Evolutionary conservation across 2,797 vertebrate species (phyloP), one percentile per base, ranked within the genome.

Genomic region (Eutrigla gurnardus): DNA sequence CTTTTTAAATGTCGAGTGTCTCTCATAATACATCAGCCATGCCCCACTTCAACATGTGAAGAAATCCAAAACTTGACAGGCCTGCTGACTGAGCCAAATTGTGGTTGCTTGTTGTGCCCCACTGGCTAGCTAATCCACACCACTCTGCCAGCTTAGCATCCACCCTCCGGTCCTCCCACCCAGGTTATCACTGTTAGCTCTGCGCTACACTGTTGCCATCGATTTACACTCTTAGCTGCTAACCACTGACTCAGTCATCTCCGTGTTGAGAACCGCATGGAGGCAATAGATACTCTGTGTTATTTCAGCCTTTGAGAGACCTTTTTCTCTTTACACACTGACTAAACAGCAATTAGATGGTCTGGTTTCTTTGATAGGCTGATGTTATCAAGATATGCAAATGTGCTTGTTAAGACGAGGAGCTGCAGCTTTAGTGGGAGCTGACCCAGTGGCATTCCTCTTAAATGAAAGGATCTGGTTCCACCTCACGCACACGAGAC

Each of bases 401-500:
- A 82, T 82, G 42, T 59, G 46, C 74, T 65, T 37, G 15, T 86
- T 79, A 83, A 72, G 42, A 73, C 65, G 15, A 0, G 35, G 42
- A 74, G 72, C 39, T 10, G 17, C 43, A 25, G 57, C 25, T 36
- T 58, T 14, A 13, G 4, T 13, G 55, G 65, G 3, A 7, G 2
- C 55, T 59, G 52, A 49, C 53, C 53, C 66, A 11, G 11, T 40
- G 43, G 46, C 42, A 65, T 73, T 78, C 13, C 15, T 59, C n/a
- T 72, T 52, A 71, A 74, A 78, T 70, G 36, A 83, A 47, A 47
- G 43, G 49, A 85, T 71, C 65, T 54, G n/a, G n/a, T 42, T 45
- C 55, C 36, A 49, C 33, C 25, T 10, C 53, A 42, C 36, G 10
- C 63, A 78, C 66, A 49, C 3, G 45, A 70, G 61, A 76, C 73